Conservation (phyloP, 1,140 invertebrate genomes). For the Trichomalopsis sarcophagae region DNA sequence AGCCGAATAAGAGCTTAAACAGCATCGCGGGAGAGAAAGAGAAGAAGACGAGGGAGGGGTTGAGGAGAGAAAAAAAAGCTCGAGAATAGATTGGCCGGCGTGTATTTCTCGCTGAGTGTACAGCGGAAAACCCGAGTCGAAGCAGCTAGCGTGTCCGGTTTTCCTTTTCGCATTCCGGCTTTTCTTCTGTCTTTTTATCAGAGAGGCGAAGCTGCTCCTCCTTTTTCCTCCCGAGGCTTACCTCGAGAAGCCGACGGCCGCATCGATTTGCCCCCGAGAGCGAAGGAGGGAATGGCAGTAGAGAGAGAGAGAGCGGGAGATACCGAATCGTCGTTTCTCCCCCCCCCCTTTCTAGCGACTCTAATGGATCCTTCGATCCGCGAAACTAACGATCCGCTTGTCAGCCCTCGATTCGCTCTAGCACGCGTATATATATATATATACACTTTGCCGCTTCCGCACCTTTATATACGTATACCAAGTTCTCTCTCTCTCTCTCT, state of each 20-base stretch:
- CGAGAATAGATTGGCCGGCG: not conserved
- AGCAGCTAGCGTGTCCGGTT: not conserved
- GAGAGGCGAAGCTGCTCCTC: not conserved
- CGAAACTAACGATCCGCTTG: constrained; percentile 60
- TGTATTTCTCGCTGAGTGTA: not conserved
- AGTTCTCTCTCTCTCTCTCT: no score
- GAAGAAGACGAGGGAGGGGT: no score
- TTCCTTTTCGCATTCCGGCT: not conserved
- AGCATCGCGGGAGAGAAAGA: no score
- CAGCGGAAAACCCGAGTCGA: not conserved
- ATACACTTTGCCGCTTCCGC: no score
- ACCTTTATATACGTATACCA: not conserved
- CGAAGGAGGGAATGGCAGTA: not conserved
- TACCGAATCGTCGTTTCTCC: constrained; percentile 49
- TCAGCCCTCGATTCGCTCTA: constrained; percentile 26
- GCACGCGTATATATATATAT: no score
- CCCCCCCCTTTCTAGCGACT: constrained; percentile 53
- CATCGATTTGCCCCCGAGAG: constrained; percentile 12
- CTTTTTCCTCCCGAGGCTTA: constrained; percentile 11
- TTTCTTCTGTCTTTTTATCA: constrained; percentile 10
- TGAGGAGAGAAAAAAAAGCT: not conserved
- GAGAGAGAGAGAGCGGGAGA: not conserved
- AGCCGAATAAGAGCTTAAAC: not conserved
- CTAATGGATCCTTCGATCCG: constrained; percentile 62
- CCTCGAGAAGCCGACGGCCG: not conserved